phyloP scores from a whole-genome alignment of 2,888 invertebrate genomes.

The Biston stratarius region DNA sequence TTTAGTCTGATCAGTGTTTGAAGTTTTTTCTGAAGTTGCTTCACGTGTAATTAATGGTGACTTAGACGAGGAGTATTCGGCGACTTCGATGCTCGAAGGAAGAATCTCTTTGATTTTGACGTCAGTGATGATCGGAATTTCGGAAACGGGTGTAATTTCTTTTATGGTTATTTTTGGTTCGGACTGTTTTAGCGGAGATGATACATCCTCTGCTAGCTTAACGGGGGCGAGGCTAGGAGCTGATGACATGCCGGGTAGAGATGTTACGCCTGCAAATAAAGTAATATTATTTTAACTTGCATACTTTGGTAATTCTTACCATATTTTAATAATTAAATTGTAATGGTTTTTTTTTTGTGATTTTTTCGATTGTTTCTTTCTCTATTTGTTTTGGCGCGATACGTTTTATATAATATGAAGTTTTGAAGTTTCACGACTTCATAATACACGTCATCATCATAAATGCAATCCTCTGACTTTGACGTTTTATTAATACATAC shows the following conservation, averaged over 20 bases:
- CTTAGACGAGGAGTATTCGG: slow-evolving; percentile 76
- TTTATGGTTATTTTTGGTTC: slow-evolving; percentile 85
- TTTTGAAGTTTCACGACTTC: too few species aligned
- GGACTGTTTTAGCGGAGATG: slow-evolving; percentile 53
- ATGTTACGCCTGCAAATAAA: slow-evolving; percentile 68
- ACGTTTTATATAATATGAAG: too few species aligned
- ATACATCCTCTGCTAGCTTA: slow-evolving; percentile 50
- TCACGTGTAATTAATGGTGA: slow-evolving; percentile 78
- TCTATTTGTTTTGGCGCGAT: too few species aligned
- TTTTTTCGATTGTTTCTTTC: too few species aligned
- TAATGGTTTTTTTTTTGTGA: too few species aligned
- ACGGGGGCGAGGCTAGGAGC: slow-evolving; percentile 53
- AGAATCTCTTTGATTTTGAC: slow-evolving; percentile 80
- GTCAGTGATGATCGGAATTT: slow-evolving; percentile 77
- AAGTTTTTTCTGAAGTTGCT: slow-evolving; percentile 70
- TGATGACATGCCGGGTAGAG: slow-evolving; percentile 64
- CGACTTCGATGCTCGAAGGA: slow-evolving; percentile 72
- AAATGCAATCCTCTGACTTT: too few species aligned
- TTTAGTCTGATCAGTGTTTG: slow-evolving; percentile 54
- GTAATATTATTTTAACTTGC: neutral
- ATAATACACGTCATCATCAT: too few species aligned
- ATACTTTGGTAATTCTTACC: too few species aligned
- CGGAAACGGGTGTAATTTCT: slow-evolving; percentile 86
- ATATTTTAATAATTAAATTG: too few species aligned
- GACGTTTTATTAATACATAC: too few species aligned